Percentiles rank a stretch among this genome's conserved stretches.
phyloP scores from a whole-genome alignment of 2,888 invertebrate genomes.

The Leucoma salicis region DNA sequence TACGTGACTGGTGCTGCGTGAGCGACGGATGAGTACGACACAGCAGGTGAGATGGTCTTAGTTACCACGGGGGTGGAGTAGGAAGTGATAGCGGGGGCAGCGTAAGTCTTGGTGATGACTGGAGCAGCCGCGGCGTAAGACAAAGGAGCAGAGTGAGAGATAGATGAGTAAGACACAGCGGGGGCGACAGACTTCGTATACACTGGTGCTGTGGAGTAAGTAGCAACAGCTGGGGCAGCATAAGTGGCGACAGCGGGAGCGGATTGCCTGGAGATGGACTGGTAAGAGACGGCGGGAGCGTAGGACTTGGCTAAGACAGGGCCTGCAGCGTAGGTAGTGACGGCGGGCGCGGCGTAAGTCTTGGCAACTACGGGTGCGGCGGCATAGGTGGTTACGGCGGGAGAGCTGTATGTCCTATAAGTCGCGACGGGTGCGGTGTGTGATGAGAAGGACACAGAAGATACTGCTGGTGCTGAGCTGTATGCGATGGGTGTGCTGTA shows the following conservation, averaged over 20 bases:
- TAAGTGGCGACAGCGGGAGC: constrained; percentile 47
- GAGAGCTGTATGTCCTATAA: constrained; percentile 49
- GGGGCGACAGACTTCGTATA: constrained; percentile 14
- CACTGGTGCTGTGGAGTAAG: constrained; percentile 69
- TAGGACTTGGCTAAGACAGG: constrained; percentile 64
- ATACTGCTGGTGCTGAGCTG: constrained; percentile 50
- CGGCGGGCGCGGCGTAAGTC: constrained; percentile 47
- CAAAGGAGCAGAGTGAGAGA: constrained; percentile 34
- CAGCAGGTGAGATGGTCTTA: constrained; percentile 33
- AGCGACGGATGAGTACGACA: constrained; percentile 49
- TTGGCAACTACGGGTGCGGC: constrained; percentile 29
- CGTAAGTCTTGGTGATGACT: constrained; percentile 44
- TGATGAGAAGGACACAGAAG: constrained; percentile 27
- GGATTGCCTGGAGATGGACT: constrained; percentile 49
- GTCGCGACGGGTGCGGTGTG: constrained; percentile 32
- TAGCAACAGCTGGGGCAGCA: constrained; percentile 66
- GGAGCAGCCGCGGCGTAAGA: constrained; percentile 47
- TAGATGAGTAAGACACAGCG: constrained; percentile 28
- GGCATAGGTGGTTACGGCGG: constrained; percentile 53
- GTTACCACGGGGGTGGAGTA: constrained; percentile 59
- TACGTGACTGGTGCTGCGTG: constrained; percentile 43
- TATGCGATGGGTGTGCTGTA: constrained; percentile 65
- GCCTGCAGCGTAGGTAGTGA: constrained; percentile 56
- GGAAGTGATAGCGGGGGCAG: constrained; percentile 44
- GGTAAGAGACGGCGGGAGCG: constrained; percentile 50